Evolutionary conservation across 2,113 vertebrate species (phyloP).

Genomic region (Myocastor coypus): DNA sequence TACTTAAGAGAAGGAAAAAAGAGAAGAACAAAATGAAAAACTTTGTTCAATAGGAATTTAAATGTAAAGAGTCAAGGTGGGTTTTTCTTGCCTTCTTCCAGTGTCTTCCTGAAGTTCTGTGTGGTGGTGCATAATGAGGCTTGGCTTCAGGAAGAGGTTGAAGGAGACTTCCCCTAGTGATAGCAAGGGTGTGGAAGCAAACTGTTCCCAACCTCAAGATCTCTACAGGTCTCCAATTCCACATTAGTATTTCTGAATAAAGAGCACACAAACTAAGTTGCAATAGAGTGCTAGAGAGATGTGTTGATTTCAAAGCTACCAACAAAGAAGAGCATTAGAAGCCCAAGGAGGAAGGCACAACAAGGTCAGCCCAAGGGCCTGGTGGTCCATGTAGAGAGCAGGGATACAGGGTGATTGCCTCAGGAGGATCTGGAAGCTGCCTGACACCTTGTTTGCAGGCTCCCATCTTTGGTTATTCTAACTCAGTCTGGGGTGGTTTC

Average conservation of each 20-base stretch:
- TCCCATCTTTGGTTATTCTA: neutral
- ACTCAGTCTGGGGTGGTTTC: neutral
- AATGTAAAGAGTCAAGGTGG: neutral
- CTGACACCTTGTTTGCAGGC: neutral
- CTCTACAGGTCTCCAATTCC: neutral
- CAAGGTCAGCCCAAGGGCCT: neutral
- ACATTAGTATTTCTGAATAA: slow-evolving; percentile 77
- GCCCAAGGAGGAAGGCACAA: neutral
- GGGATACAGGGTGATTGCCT: neutral
- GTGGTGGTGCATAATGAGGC: neutral
- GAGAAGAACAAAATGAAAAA: neutral
- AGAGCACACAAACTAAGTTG: slow-evolving; percentile 52
- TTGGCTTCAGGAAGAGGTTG: slow-evolving; percentile 33
- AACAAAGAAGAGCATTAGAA: slow-evolving; percentile 32
- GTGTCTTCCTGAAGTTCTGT: slow-evolving; percentile 37
- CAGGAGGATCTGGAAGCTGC: neutral
- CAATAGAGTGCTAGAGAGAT: slow-evolving; percentile 60
- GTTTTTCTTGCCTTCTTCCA: slow-evolving; percentile 25
- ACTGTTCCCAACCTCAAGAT: neutral
- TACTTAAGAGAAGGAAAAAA: neutral
- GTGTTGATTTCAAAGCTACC: slow-evolving; percentile 36
- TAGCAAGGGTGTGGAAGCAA: slow-evolving; percentile 18
- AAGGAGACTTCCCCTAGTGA: slow-evolving; percentile 54
- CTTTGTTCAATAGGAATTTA: neutral
- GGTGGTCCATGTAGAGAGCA: neutral